Evolutionary conservation across 2,113 vertebrate species (phyloP), one percentile per base, ranked within the genome.

Genomic region (Nothocercus nigrocapillus): DNA sequence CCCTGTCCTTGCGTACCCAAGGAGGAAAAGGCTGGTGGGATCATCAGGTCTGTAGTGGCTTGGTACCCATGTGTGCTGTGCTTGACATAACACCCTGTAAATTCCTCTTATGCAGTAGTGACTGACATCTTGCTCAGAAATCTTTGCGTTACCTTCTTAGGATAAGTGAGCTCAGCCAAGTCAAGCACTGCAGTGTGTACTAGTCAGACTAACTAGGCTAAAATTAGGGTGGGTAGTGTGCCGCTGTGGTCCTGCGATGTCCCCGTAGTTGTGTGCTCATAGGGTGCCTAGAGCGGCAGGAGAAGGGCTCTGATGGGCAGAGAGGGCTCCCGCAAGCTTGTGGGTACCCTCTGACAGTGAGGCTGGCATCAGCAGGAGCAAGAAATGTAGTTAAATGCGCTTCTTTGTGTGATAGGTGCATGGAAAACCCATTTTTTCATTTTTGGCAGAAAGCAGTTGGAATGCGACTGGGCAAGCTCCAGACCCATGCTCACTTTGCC

Each of bases 391-490:
- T 91, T 79, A 91, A 90, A 86, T 92, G 63, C 70, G 76, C 82
- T 96, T 49, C 70, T 96, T 27, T 81, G 82, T 90, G 70, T 93
- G 83, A 96, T 94, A 96, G 94, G 94, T 95, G 84, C 92, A 91
- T 94, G 95, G 93, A 97, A 96, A 97, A 95, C 56, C 90, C 63
- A 92, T 96, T 96, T 96, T 96, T 94, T 24, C 76, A n/a, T 63
- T 95, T 97, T 90, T 96, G 92, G 95, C 96, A 96, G 95, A 93
- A 90, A 94, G 67, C 44, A 79, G 94, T 82, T 76, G 93, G 92
- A 97, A 96, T 96, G 95, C 59, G 73, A 96, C 95, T 90, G 92
- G 95, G 92, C 95, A 96, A 96, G 95, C 86, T 93, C 85, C 95
- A 96, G 95, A 76, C 90, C 94, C 86, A 54, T 1, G 42, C 78